Conservation (phyloP, 37 sponge, comb jelly and placozoan species). For the Chondrosia reniformis region DNA sequence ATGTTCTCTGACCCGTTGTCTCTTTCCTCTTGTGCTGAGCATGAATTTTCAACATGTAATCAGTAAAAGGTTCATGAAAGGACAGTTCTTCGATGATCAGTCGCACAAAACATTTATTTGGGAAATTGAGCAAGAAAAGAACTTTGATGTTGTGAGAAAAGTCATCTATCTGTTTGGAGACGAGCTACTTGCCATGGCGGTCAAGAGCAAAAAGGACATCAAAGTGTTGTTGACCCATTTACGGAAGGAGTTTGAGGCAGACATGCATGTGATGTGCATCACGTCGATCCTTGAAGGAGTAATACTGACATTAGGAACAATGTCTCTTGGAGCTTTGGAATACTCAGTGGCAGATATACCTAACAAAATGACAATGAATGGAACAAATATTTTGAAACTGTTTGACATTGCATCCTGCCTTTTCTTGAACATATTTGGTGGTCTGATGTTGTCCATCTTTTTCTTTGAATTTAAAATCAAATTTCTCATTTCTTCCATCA, state of each 20-base stretch:
- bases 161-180: neutral
- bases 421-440: neutral
- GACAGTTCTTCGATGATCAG: too few relatives aligned
- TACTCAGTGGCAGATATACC: too few relatives aligned
- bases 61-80: neutral
- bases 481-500: neutral
- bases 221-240: neutral
- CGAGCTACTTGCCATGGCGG: neutral
- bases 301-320: neutral
- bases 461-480: conserved; percentile 18
- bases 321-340: neutral
- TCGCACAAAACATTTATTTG: too few relatives aligned
- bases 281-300: neutral
- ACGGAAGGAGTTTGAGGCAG: neutral
- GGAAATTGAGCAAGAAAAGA: neutral
- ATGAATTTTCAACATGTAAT: neutral
- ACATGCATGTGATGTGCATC: neutral
- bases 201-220: neutral
- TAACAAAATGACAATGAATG: neutral
- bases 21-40: conserved; percentile 4
- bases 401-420: conserved; percentile 7
- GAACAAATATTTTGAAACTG: neutral
- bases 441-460: conserved; percentile 17
- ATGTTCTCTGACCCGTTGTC: neutral
- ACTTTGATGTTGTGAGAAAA: neutral